Evolutionary conservation across 2,888 invertebrate species (phyloP), one percentile per base, ranked within the genome.

Genomic region (Agrypnus murinus): DNA sequence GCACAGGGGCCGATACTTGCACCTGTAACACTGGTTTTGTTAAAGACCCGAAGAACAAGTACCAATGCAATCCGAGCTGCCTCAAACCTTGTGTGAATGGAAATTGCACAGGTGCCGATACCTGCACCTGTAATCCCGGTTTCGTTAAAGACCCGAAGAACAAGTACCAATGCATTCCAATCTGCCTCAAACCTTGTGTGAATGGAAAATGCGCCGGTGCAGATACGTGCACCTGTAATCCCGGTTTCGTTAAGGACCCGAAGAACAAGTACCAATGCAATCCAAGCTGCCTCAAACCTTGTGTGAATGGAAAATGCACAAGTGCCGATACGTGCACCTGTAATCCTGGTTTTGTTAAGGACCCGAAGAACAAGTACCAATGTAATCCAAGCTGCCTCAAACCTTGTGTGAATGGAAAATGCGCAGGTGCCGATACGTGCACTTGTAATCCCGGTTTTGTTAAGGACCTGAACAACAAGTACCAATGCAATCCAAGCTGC

Each of bases 321-420:
- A 77, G 75, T 1, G 86, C 84, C 0, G 82, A 87, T 73, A 78
- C 80, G 2, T 86, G 86, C 58, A 81, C 83, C 25, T 86, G 78
- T 58, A 81, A 84, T 74, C 75, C 81, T 1, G 77, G 78, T 17
- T 78, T 74, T 66, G 48, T 31, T 9, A 34, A 70, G 9, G 73
- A 64, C 31, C 2, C 34, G 12, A 60, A 10, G 5, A 50, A 60
- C 31, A 67, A 67, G 79, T 78, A 80, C 66, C 53, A 86, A 87
- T 92, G 92, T 79, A 88, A 89, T 40, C 89, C 91, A 0, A 85
- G 89, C 14, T 94, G 94, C 79, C 87, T 89, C 2, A 85, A 87
- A 15, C 89, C 90, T 7, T 94, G 94, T 75, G 81, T 90, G 59
- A 93, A 93, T 76, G 93, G 92, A 10, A 85, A 87, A 31, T 94